These are phyloP conservation scores for Andrena haemorrhoa DNA, from an alignment of 2,888 invertebrate species.

Conservation along the genomic window DNA sequence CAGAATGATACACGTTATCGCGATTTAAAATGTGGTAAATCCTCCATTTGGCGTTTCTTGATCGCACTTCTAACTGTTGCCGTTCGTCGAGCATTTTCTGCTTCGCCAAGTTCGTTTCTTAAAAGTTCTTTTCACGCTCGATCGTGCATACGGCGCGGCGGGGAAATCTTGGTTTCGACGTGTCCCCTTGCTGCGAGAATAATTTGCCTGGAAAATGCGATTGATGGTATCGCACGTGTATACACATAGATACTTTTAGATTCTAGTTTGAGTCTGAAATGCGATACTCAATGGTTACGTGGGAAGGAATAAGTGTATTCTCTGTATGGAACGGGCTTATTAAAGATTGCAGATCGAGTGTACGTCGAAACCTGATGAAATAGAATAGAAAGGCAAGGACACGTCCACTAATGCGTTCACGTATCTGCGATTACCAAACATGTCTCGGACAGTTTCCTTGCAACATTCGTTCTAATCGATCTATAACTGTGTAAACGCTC, in stretches of 20 bases:
- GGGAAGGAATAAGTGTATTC: not conserved
- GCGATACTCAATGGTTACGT: not conserved
- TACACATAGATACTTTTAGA: not conserved
- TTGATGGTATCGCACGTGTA: not conserved
- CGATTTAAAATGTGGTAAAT: slow-evolving; percentile 29
- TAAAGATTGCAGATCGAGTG: not conserved
- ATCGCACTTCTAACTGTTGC: not conserved
- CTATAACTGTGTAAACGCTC: not conserved
- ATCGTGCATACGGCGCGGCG: slow-evolving; percentile 1
- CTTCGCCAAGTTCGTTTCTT: not conserved
- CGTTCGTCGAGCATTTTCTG: not conserved
- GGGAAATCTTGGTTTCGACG: slow-evolving; percentile 5
- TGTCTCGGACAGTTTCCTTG: not conserved
- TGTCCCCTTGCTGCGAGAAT: not conserved
- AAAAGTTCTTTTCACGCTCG: slow-evolving; percentile 17
- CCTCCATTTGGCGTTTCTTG: slow-evolving; percentile 12
- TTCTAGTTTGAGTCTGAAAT: not conserved
- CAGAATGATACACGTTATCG: slow-evolving; percentile 50
- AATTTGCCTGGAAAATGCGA: slow-evolving; percentile 28
- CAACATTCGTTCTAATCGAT: slow-evolving; percentile 1
- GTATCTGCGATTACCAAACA: not conserved
- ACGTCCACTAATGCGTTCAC: not conserved
- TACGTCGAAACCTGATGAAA: not conserved
- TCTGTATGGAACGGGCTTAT: not conserved
- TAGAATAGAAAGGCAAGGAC: not conserved